Evolutionary conservation across 2,888 invertebrate genomes (phyloP), one percentile per base, ranked within the genome.

Genomic region (Holacanthella duospinosa): DNA sequence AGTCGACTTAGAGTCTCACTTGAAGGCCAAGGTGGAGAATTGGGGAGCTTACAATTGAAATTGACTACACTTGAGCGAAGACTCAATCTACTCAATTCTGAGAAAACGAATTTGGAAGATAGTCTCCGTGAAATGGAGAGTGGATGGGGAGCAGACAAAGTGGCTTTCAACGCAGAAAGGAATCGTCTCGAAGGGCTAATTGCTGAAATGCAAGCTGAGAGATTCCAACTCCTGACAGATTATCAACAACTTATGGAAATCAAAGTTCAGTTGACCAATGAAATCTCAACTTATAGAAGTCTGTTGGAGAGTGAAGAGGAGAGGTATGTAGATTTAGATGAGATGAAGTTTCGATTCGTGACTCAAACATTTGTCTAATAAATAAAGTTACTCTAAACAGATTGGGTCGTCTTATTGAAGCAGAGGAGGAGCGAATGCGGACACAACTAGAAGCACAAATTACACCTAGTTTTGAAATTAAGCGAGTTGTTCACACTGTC

Each of bases 171-270:
- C n/a, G 12, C 48, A 48, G 48, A 48, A 21, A 9, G 48, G n/a
- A 4, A 9, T 9, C 48, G 48, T 4, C 48, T 48, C 21, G 48
- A 48, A 21, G 48, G 4, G 4, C 55, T 55, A 6, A 55, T 55
- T 26, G 55, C 27, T 27, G 26, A 25, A 6, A 55, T 55, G 55
- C 55, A 55, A n/a, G 55, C 26, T 6, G 55, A 55, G 4, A 4
- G 55, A 25, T 27, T 27, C 26, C 27, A 27, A 16, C 92, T 95
- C 77, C 80, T 94, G 74, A 85, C 88, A 75, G 96, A 99, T 77
- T 97, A 95, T 79, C 91, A 93, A 77, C 93, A 93, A 75, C 84
- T 97, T 66, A 89, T 96, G 87, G 96, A 96, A 78, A 90, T 93
- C 77, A 96, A 95, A 80, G 88, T 92, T 53, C 88, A 89, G 26